Conservation (phyloP, 2,113 vertebrate species). For the Semnornis frantzii region DNA sequence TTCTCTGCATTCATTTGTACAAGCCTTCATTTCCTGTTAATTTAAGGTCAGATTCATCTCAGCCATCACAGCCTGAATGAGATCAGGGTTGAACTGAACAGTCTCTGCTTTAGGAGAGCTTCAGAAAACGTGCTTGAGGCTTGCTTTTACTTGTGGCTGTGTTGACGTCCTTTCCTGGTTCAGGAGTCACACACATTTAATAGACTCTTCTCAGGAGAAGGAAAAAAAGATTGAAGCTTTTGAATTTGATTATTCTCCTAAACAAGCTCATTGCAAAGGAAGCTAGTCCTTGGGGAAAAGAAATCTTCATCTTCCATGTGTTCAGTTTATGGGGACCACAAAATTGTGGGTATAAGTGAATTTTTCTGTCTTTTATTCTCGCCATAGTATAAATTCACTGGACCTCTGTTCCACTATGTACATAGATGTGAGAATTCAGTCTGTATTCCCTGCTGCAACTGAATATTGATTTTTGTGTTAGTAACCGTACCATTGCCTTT, state of each 20-base stretch:
- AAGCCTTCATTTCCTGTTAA: slow-evolving; percentile 56
- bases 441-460: background rate
- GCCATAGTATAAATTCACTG: background rate
- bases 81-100: slow-evolving; percentile 8
- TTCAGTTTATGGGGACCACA: background rate
- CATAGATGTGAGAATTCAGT: background rate
- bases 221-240: background rate
- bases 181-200: background rate
- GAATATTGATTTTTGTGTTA: background rate
- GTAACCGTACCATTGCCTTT: background rate
- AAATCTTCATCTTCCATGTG: background rate
- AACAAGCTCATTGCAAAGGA: background rate
- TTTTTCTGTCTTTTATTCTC: background rate
- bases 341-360: background rate
- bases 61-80: slow-evolving; percentile 2
- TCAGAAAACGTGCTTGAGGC: background rate
- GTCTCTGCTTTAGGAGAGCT: background rate
- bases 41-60: slow-evolving; percentile 40
- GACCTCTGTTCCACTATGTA: background rate
- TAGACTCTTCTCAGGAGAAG: background rate
- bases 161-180: background rate
- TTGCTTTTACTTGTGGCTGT: background rate
- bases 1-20: slow-evolving; percentile 4
- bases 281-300: background rate
- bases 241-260: background rate